These are phyloP conservation scores for Anthoptus insignis DNA, from an alignment of 2,888 invertebrate species.

Conservation along the genomic window DNA sequence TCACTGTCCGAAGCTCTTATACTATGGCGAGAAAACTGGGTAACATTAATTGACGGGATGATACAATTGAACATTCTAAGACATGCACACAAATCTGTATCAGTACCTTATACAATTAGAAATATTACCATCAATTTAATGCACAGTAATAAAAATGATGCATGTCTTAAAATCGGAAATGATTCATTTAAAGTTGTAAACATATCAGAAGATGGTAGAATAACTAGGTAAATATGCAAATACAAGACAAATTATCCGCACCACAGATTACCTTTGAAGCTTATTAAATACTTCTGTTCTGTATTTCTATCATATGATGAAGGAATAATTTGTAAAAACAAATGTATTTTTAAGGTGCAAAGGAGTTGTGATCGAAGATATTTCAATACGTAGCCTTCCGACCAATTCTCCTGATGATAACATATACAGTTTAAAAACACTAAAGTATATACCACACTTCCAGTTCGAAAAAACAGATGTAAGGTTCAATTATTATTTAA, in stretches of 20 bases:
- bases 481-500: slow-evolving; percentile 41
- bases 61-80: slow-evolving; percentile 91
- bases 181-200: slow-evolving; percentile 48
- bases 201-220: slow-evolving; percentile 48
- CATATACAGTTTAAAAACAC: slow-evolving; percentile 44
- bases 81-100: slow-evolving; percentile 85
- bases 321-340: not conserved
- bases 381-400: slow-evolving; percentile 54
- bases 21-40: slow-evolving; percentile 92
- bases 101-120: slow-evolving; percentile 85
- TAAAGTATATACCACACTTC: slow-evolving; percentile 57
- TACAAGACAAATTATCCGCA: not conserved
- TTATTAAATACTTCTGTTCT: not conserved
- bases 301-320: not conserved
- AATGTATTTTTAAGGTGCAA: slow-evolving; percentile 59
- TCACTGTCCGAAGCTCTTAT: slow-evolving; percentile 66
- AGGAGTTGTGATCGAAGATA: slow-evolving; percentile 58
- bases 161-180: slow-evolving; percentile 27
- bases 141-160: slow-evolving; percentile 47
- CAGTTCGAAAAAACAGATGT: slow-evolving; percentile 52
- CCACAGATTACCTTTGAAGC: not conserved
- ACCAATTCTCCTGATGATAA: slow-evolving; percentile 32
- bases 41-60: slow-evolving; percentile 93
- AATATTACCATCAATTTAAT: slow-evolving; percentile 57
- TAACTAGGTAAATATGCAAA: slow-evolving; percentile 54